These are phyloP conservation scores for Aegypius monachus DNA, from an alignment of 2,113 vertebrate species.

Conservation along the genomic window DNA sequence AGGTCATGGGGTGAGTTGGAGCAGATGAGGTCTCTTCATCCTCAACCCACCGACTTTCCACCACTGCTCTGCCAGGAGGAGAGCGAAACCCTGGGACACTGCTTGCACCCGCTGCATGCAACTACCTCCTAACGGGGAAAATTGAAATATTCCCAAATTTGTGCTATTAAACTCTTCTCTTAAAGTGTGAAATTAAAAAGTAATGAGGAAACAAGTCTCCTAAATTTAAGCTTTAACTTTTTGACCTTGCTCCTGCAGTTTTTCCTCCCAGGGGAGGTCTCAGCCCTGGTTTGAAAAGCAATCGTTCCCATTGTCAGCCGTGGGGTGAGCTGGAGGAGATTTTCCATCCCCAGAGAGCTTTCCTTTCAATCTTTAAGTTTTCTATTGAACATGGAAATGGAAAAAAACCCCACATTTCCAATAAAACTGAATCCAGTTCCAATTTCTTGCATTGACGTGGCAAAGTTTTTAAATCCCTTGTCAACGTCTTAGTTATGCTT, in stretches of 20 bases:
- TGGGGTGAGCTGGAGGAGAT: background rate
- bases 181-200: slow-evolving; percentile 18
- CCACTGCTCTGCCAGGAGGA: background rate
- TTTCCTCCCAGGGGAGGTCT: background rate
- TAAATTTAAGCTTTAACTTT: slow-evolving; percentile 22
- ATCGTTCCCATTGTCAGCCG: background rate
- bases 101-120: rapidly evolving
- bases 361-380: slow-evolving; percentile 35
- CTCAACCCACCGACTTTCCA: background rate
- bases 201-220: background rate
- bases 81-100: background rate
- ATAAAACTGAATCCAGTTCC: slow-evolving; percentile 35
- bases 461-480: slow-evolving; percentile 55
- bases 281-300: background rate
- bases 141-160: background rate
- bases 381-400: background rate
- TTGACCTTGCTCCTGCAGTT: background rate
- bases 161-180: background rate
- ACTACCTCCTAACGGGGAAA: background rate
- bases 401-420: background rate
- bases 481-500: slow-evolving; percentile 52
- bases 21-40: background rate
- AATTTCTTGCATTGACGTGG: slow-evolving; percentile 9
- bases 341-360: slow-evolving; percentile 12
- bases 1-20: background rate